phyloP scores from a whole-genome alignment of 2,888 invertebrate species.

The Ecdyonurus torrentis region DNA sequence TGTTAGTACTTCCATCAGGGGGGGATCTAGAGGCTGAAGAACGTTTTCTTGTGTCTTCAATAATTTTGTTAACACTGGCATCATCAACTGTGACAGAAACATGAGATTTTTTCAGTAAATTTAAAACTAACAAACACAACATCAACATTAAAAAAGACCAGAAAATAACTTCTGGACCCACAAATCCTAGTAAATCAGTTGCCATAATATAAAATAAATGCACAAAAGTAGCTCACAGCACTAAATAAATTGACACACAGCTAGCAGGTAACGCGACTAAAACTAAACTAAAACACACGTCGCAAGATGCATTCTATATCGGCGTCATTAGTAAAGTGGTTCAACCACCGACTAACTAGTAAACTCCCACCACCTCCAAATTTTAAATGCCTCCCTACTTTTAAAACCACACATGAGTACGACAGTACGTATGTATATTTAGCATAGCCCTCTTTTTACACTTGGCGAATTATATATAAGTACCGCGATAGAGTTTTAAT shows the following conservation, averaged over 20 bases:
- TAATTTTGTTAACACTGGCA: neutral
- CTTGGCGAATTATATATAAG: neutral
- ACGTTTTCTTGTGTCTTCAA: neutral
- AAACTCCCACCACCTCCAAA: neutral
- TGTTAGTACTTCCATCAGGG: neutral
- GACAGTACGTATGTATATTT: neutral
- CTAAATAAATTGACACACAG: neutral
- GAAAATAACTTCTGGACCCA: neutral
- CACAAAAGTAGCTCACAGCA: neutral
- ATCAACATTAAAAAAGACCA: neutral
- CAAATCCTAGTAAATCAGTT: neutral
- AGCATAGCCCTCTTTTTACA: neutral
- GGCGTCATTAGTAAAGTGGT: neutral
- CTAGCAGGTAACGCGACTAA: neutral
- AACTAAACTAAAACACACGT: neutral
- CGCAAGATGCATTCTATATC: neutral
- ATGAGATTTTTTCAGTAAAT: neutral
- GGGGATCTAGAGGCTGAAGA: neutral
- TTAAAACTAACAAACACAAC: neutral
- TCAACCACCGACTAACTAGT: neutral
- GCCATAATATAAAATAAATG: neutral
- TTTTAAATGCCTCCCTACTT: neutral
- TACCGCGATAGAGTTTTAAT: no score
- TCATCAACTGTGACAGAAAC: neutral
- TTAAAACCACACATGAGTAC: no score